Conservation (phyloP, 2,888 invertebrate species). For the Diploptera punctata region DNA sequence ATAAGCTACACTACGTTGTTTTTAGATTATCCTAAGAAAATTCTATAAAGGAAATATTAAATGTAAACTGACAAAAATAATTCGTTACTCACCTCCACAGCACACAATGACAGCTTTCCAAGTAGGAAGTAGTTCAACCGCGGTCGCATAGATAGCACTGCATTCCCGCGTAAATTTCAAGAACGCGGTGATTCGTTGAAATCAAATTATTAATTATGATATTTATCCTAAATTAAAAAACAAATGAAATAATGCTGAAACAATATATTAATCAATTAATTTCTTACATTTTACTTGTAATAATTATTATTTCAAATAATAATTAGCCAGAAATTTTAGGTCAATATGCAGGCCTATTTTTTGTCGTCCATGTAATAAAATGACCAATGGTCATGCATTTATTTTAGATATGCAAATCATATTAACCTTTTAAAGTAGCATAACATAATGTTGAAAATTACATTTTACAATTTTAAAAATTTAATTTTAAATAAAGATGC, state of each 20-base stretch:
- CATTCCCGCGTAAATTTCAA: slow-evolving; percentile 36
- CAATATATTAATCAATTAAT: not conserved
- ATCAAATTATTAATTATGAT: not conserved
- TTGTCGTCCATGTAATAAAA: slow-evolving; percentile 12
- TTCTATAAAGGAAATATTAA: slow-evolving; percentile 53
- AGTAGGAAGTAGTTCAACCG: slow-evolving; percentile 32
- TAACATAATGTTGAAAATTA: too few relatives aligned
- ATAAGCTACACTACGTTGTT: slow-evolving; percentile 53
- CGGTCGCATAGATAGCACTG: slow-evolving; percentile 39
- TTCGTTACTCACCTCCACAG: slow-evolving; percentile 32
- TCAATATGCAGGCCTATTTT: slow-evolving; percentile 8
- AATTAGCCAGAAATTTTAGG: not conserved
- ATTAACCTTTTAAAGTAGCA: too few relatives aligned
- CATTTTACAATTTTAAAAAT: not conserved
- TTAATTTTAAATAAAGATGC: not conserved
- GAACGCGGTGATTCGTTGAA: slow-evolving; percentile 9
- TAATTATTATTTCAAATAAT: not conserved
- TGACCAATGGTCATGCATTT: slow-evolving; percentile 8
- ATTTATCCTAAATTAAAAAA: not conserved
- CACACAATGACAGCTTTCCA: slow-evolving; percentile 36
- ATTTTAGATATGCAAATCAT: too few relatives aligned
- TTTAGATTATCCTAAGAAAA: slow-evolving; percentile 50
- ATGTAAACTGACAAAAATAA: slow-evolving; percentile 36
- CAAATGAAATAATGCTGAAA: not conserved
- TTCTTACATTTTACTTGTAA: not conserved